Evolutionary conservation across 2,113 vertebrate species (phyloP).

Genomic region (Boleophthalmus pectinirostris): DNA sequence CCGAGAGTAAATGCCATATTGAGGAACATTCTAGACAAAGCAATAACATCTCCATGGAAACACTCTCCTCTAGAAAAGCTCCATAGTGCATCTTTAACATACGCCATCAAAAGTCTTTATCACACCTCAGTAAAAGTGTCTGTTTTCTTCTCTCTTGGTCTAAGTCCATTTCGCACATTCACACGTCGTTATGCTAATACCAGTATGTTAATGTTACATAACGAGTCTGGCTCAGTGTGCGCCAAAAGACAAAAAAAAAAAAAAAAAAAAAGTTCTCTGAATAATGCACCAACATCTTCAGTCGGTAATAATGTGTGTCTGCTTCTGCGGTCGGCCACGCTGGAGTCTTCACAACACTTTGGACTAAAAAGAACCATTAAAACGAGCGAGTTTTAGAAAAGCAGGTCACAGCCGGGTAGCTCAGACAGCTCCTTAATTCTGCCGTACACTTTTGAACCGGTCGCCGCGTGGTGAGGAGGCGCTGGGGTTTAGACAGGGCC

Average conservation of each 20-base stretch:
- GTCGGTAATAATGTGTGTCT: not conserved
- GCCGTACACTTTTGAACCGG: constrained; percentile 55
- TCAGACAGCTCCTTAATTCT: constrained; percentile 59
- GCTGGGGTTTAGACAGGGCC: constrained; percentile 47
- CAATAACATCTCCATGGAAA: too few species aligned
- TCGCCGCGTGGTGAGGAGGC: constrained; percentile 7
- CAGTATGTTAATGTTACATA: not conserved
- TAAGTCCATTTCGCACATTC: constrained; percentile 11
- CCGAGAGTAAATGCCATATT: too few species aligned
- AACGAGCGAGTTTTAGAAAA: constrained; percentile 43
- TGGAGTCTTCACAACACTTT: constrained; percentile 25
- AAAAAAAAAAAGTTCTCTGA: not conserved
- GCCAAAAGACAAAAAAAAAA: not conserved
- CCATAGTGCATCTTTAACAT: too few species aligned
- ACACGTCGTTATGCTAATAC: constrained; percentile 20
- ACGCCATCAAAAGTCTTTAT: not conserved
- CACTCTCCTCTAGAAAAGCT: too few species aligned
- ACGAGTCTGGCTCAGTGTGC: not conserved
- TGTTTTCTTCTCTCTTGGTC: not conserved
- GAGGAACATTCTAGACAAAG: too few species aligned
- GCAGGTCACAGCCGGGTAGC: constrained; percentile 20
- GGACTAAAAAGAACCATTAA: constrained; percentile 16
- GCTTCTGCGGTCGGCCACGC: constrained; percentile 18
- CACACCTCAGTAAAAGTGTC: not conserved
- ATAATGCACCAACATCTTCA: not conserved